Conservation (phyloP, 1,140 invertebrate species). For the Drosophila ironensis region DNA sequence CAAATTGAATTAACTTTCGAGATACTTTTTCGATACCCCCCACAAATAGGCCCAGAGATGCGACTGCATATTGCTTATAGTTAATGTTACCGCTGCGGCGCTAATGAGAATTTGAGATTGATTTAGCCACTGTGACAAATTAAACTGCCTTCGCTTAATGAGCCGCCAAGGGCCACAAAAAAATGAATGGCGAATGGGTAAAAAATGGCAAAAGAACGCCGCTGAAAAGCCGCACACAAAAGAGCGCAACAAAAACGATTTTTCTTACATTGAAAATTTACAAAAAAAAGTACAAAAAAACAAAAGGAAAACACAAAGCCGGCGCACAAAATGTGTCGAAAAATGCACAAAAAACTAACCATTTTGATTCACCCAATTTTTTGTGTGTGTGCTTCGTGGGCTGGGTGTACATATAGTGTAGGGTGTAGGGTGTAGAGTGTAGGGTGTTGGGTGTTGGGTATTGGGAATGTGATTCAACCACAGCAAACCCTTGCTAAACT, state of each 20-base stretch:
- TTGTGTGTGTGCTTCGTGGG: slow-evolving; percentile 13
- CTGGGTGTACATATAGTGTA: too few relatives aligned
- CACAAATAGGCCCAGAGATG: too few relatives aligned
- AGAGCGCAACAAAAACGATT: slow-evolving; percentile 68
- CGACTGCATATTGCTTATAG: too few relatives aligned
- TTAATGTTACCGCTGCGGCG: slow-evolving; percentile 8
- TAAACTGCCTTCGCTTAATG: slow-evolving; percentile 70
- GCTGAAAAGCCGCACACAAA: slow-evolving; percentile 66
- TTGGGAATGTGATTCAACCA: slow-evolving; percentile 36
- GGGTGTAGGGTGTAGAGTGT: not conserved
- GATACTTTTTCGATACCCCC: too few relatives aligned
- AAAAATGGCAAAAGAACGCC: slow-evolving; percentile 35
- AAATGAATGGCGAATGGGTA: too few relatives aligned
- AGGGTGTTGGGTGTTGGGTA: not conserved
- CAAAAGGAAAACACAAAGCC: slow-evolving; percentile 18
- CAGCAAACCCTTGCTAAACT: slow-evolving; percentile 64
- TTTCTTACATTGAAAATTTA: slow-evolving; percentile 53
- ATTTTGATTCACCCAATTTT: slow-evolving; percentile 22
- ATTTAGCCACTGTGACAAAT: slow-evolving; percentile 69
- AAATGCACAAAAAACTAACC: slow-evolving; percentile 38
- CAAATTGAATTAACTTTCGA: not conserved
- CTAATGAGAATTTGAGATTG: slow-evolving; percentile 55
- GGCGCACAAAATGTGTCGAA: slow-evolving; percentile 44
- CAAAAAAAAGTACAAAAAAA: slow-evolving; percentile 16
- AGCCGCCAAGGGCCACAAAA: slow-evolving; percentile 52